Evolutionary conservation across 2,113 vertebrate genomes (phyloP).

Genomic region (Prionailurus viverrinus): DNA sequence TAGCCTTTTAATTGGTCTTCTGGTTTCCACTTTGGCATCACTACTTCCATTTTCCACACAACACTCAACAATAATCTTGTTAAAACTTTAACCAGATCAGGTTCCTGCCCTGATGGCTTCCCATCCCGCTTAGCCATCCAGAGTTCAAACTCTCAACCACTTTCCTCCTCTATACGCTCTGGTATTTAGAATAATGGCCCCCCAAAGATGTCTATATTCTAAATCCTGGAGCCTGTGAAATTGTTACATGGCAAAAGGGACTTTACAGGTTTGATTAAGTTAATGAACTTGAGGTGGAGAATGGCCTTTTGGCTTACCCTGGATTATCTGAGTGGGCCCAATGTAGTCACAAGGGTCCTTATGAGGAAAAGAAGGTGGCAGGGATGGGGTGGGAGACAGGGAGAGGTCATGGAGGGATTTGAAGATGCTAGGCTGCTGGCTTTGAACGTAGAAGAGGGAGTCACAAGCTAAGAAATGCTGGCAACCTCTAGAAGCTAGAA

Average conservation of each 20-base stretch:
- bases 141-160: not conserved
- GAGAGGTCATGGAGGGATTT: not conserved
- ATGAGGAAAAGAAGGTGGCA: not conserved
- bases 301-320: not conserved
- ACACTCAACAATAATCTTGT: not conserved
- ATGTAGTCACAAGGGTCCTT: not conserved
- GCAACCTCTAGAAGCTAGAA: not conserved
- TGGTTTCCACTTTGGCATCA: not conserved
- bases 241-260: not conserved
- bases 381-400: not conserved
- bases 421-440: not conserved
- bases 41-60: not conserved
- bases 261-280: not conserved
- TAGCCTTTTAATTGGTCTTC: not conserved
- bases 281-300: not conserved
- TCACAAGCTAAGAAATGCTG: not conserved
- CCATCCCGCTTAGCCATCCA: not conserved
- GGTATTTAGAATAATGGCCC: not conserved
- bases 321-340: not conserved
- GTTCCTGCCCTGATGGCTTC: not conserved
- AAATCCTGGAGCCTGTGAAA: not conserved
- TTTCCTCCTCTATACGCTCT: not conserved
- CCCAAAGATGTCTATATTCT: not conserved
- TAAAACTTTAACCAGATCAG: not conserved
- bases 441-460: not conserved